Evolutionary conservation across 2,113 vertebrate species (phyloP).

Genomic region (Melospiza melodia): DNA sequence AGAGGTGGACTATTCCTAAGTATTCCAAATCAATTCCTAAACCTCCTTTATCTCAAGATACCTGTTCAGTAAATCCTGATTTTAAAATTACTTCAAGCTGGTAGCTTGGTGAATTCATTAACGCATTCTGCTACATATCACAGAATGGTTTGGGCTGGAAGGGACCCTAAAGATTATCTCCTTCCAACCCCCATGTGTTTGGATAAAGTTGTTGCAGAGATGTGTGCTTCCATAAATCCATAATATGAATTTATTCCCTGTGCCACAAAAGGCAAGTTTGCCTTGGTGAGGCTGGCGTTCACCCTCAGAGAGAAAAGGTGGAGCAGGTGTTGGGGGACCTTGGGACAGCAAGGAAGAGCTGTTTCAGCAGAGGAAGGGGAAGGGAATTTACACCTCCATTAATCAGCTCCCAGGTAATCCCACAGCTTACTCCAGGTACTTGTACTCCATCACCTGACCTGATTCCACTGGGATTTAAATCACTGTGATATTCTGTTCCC

Average conservation of each 20-base stretch:
- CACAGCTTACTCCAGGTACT: not conserved
- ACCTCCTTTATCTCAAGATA: not conserved
- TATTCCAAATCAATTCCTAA: not conserved
- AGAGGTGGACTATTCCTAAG: not conserved
- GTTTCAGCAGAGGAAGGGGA: not conserved
- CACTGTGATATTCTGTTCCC: not conserved
- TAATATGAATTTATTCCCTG: not conserved
- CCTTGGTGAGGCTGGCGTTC: not conserved
- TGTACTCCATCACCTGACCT: not conserved
- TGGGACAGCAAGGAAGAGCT: not conserved
- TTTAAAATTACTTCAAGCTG: not conserved
- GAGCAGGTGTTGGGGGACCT: not conserved
- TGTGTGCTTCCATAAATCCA: fast-evolving
- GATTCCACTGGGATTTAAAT: not conserved
- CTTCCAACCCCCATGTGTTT: not conserved
- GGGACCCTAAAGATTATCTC: not conserved
- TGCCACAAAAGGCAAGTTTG: not conserved
- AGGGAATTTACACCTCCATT: not conserved
- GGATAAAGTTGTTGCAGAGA: not conserved
- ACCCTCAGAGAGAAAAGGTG: not conserved
- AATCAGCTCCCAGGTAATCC: not conserved
- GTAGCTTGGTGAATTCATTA: not conserved
- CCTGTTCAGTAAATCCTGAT: not conserved
- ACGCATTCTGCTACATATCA: not conserved
- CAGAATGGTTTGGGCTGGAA: not conserved